Evolutionary conservation across 2,888 invertebrate species (phyloP).

Genomic region (Drosophila monieri): DNA sequence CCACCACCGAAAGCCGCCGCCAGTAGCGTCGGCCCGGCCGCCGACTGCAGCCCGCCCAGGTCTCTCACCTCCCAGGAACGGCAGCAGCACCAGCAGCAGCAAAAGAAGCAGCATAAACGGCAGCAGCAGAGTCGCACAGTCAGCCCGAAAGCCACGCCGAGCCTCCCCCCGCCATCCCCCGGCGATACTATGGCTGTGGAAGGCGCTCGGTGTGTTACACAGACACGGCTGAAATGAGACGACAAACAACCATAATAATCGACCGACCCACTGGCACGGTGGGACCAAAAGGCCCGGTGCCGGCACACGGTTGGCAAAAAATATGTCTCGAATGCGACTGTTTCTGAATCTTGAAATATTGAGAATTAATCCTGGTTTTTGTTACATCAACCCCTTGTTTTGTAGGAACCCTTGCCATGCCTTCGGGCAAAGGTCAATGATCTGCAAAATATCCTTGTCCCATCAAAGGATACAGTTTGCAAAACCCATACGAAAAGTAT

Average conservation of each 20-base stretch:
- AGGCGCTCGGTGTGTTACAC: conserved; percentile 58
- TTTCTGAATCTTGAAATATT: conserved; percentile 16
- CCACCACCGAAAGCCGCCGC: conserved; percentile 66
- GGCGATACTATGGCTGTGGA: conserved; percentile 45
- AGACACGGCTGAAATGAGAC: conserved; percentile 65
- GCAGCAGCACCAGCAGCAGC: conserved; percentile 26
- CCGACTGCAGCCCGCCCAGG: conserved; percentile 58
- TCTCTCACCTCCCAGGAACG: conserved; percentile 50
- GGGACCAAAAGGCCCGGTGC: conserved; percentile 45
- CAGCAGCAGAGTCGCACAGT: conserved; percentile 20
- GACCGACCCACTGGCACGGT: conserved; percentile 79
- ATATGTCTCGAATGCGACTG: background rate
- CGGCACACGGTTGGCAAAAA: conserved; percentile 24
- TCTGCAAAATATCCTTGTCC: conserved; percentile 27
- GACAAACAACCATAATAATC: conserved; percentile 79
- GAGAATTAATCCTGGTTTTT: conserved; percentile 1
- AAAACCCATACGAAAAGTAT: background rate
- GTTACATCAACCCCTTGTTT: conserved; percentile 22
- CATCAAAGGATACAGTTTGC: conserved; percentile 21
- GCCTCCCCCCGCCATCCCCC: conserved; percentile 48
- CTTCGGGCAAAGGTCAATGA: conserved; percentile 27
- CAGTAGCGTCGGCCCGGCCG: conserved; percentile 10
- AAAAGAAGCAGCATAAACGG: conserved; percentile 15
- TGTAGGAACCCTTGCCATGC: conserved; percentile 13
- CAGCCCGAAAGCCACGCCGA: conserved; percentile 26